Conservation (phyloP, 2,113 vertebrate species). For the Rhea americana region DNA sequence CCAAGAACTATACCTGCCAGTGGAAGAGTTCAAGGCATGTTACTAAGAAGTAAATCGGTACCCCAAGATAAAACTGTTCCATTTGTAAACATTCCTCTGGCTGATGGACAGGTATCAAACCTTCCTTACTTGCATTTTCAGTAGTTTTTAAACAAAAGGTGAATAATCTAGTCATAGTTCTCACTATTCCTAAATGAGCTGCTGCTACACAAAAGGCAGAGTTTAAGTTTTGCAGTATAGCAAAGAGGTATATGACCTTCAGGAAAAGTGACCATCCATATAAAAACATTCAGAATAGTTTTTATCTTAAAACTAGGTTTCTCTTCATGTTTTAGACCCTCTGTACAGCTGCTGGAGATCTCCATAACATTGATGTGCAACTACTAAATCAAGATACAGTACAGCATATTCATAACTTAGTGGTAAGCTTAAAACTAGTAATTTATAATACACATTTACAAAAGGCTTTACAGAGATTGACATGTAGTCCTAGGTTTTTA, state of each 20-base stretch:
- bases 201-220: not conserved
- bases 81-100: conserved; percentile 73
- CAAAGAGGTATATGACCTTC: not conserved
- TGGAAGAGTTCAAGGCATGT: not conserved
- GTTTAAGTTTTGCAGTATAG: not conserved
- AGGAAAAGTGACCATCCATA: not conserved
- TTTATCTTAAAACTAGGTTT: not conserved
- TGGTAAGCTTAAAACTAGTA: conserved; percentile 61
- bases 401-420: conserved; percentile 72
- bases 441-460: not conserved
- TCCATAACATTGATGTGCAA: conserved; percentile 66
- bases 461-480: not conserved
- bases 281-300: not conserved
- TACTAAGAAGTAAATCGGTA: conserved; percentile 52
- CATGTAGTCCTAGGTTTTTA: not conserved
- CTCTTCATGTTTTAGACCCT: conserved; percentile 55
- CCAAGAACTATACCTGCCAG: conserved; percentile 1
- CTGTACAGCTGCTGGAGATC: conserved; percentile 62
- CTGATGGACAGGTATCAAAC: conserved; percentile 70
- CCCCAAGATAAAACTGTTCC: conserved; percentile 51
- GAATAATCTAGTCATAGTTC: not conserved
- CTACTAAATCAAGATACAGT: conserved; percentile 71
- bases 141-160: not conserved
- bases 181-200: not conserved
- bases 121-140: not conserved